Base-by-base conservation (phyloP, 2,113 vertebrate species). In the Eira barbara region DNA sequence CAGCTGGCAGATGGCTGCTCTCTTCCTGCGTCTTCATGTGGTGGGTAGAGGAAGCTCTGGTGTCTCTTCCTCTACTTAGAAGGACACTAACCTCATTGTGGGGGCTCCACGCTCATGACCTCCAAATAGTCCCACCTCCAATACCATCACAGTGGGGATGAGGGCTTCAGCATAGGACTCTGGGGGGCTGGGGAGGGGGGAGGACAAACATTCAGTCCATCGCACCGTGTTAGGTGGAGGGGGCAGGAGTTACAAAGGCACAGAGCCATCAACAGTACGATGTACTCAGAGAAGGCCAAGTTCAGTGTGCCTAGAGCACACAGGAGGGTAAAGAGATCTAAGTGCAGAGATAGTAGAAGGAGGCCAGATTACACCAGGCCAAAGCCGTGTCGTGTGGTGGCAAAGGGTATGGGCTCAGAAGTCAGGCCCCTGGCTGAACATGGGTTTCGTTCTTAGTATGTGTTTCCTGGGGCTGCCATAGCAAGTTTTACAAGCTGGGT, bases 221-320 rank as follows among this genome's bases (percentile, higher is more conserved):
- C 25, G 52, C 34, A 78, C n/a, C 4, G 0, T 31, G 57, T 11
- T 17, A 31, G 63, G 63, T 31, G 2, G 0, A 34, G 10, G 2
- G 67, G 34, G 1, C 59, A 45, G 78, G 39, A 10, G 25, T 12
- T 7, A 34, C 52, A 39, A 29, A 42, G 57, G 67, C 36, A 36
- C 31, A n/a, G 57, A 55, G 34, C 69, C 1, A 4, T 3, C 20
- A 34, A 14, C 2, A 31, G 93, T 15, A 6, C 1, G 6, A 6
- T 25, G 57, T 27, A 21, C 31, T 13, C 3, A 3, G 14, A 52
- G 78, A 84, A 47, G 42, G 17, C 4, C 7, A 14, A 47, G 49
- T 59, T 65, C 55, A 10, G 9, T 21, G 87, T 49, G 21, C n/a
- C 59, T 12, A 9, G 47, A n/a, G 49, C 47, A 10, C 2, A 34